Conservation (phyloP, 2,888 invertebrate genomes). For the Orthonevra nobilis region DNA sequence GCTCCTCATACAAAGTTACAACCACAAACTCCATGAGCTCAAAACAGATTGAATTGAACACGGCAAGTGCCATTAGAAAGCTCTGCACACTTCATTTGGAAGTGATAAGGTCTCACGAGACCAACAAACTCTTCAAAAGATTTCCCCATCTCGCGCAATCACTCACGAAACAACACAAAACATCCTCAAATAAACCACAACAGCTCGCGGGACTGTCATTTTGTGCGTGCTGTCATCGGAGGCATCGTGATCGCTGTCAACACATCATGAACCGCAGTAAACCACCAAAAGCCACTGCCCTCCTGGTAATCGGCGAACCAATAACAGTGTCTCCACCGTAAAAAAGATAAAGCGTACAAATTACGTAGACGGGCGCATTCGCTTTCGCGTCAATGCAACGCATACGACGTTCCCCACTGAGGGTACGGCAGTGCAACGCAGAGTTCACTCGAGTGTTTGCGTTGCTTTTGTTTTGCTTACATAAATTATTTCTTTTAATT, state of each 20-base stretch:
- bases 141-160: too few species aligned
- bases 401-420: too few species aligned
- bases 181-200: too few species aligned
- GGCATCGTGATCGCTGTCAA: conserved; percentile 15
- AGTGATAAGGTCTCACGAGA: too few species aligned
- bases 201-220: too few species aligned
- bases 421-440: conserved; percentile 1
- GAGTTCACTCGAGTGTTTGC: conserved; percentile 31
- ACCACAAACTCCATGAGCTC: too few species aligned
- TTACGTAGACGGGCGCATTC: conserved; percentile 37
- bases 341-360: conserved; percentile 31
- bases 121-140: too few species aligned
- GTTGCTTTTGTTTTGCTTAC: conserved; percentile 45
- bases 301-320: conserved; percentile 37
- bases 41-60: too few species aligned
- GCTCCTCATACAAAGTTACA: too few species aligned
- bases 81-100: too few species aligned
- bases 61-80: too few species aligned
- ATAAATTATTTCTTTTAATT: conserved; percentile 58
- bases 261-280: conserved; percentile 21
- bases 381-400: conserved; percentile 3
- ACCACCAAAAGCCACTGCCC: conserved; percentile 42
- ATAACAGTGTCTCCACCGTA: conserved; percentile 34
- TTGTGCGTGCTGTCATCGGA: conserved; percentile 16
- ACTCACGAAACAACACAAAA: too few species aligned